phyloP scores from a whole-genome alignment of 2,113 vertebrate genomes.

The Microtus montanus region DNA sequence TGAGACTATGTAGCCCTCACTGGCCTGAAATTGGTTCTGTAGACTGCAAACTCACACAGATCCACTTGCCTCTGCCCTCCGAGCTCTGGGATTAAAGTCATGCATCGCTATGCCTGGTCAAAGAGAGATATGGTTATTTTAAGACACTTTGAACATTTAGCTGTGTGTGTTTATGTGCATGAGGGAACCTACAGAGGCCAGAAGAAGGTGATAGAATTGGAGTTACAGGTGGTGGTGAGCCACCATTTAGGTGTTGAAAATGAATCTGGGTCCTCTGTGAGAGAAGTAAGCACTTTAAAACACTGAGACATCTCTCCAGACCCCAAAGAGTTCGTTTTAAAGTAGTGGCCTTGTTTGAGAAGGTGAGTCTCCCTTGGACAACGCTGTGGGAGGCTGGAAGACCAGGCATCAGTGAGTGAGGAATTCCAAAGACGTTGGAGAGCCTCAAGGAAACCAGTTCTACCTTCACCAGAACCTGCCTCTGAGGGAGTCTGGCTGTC shows the following conservation, averaged over 20 bases:
- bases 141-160: neutral
- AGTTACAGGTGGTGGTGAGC: neutral
- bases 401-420: neutral
- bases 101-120: neutral
- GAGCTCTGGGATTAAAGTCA: neutral
- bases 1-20: neutral
- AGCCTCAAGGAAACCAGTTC: neutral
- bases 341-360: neutral
- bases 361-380: neutral
- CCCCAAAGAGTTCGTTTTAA: neutral
- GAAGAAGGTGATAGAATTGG: neutral
- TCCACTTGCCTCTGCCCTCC: neutral
- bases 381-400: neutral
- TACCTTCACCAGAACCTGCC: neutral
- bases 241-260: neutral
- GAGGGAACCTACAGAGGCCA: neutral
- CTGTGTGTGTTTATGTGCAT: neutral
- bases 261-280: neutral
- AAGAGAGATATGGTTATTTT: neutral
- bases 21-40: neutral
- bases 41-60: neutral
- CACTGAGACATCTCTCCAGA: neutral
- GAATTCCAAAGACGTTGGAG: neutral
- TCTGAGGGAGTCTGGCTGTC: conserved; percentile 4
- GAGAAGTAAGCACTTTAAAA: neutral